These are phyloP conservation scores for Cavia porcellus DNA, from an alignment of 2,113 vertebrate species.

Conservation along the genomic window DNA sequence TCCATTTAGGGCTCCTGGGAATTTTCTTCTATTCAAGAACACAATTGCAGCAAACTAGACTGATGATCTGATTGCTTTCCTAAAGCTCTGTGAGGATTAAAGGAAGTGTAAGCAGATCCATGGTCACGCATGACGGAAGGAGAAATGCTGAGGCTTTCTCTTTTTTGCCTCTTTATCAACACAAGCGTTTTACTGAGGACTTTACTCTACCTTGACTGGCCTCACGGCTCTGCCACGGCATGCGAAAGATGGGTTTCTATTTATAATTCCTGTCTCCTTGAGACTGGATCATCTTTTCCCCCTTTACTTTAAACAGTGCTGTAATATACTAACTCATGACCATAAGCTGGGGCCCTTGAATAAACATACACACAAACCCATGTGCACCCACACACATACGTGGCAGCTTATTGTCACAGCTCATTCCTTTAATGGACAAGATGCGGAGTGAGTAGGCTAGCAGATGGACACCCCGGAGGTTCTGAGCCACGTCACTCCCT, in stretches of 20 bases:
- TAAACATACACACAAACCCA: background rate
- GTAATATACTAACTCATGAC: background rate
- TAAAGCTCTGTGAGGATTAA: background rate
- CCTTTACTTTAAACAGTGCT: background rate
- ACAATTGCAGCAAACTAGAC: background rate
- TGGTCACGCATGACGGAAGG: background rate
- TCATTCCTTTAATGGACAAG: background rate
- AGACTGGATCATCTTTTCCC: background rate
- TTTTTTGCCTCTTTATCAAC: background rate
- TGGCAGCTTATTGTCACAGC: conserved; percentile 26
- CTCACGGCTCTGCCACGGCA: no score
- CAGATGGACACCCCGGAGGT: conserved; percentile 84
- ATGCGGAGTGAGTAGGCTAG: conserved; percentile 70
- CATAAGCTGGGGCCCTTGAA: background rate
- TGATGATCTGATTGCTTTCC: background rate
- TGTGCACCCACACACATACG: background rate
- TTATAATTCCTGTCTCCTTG: background rate
- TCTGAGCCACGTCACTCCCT: conserved; percentile 76
- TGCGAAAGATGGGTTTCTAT: no score
- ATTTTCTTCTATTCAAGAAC: conserved; percentile 45
- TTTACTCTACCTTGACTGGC: accelerated
- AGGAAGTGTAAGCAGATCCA: background rate
- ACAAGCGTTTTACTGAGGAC: background rate
- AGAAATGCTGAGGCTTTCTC: background rate
- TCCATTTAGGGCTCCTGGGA: background rate